Percentiles rank a stretch among this genome's conserved stretches.
Evolutionary conservation across 1,140 invertebrate genomes (phyloP).

Genomic region (Solenopsis invicta): DNA sequence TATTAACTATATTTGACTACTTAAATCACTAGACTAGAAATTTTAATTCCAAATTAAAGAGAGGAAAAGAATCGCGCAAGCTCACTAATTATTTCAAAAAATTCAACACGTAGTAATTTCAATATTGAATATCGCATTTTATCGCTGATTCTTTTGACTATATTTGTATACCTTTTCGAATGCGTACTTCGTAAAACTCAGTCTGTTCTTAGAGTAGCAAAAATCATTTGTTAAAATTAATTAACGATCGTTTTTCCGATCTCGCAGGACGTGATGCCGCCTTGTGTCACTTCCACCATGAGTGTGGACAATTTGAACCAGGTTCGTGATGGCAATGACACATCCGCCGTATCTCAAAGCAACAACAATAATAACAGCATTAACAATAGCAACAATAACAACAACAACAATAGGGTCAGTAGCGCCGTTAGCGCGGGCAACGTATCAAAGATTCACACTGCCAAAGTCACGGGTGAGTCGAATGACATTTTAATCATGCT

Average conservation of each 20-base stretch:
- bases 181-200: not conserved
- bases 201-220: not conserved
- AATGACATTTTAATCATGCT: not conserved
- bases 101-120: not conserved
- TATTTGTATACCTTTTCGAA: not conserved
- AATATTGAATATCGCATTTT: not conserved
- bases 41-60: not conserved
- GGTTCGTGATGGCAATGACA: constrained; percentile 76
- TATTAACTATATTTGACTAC: not conserved
- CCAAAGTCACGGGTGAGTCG: constrained; percentile 80
- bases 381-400: constrained; percentile 72
- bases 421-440: constrained; percentile 81
- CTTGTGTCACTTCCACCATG: constrained; percentile 83
- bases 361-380: constrained; percentile 72
- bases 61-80: not conserved
- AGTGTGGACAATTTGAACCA: constrained; percentile 83
- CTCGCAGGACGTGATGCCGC: constrained; percentile 80
- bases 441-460: constrained; percentile 80
- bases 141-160: not conserved
- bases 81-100: not conserved
- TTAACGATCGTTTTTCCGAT: not conserved
- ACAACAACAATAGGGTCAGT: constrained; percentile 76
- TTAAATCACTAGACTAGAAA: not conserved
- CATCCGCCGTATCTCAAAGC: constrained; percentile 67
- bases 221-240: constrained; percentile 25